Evolutionary conservation across 2,113 vertebrate species (phyloP).

Genomic region (Xiphophorus maculatus): DNA sequence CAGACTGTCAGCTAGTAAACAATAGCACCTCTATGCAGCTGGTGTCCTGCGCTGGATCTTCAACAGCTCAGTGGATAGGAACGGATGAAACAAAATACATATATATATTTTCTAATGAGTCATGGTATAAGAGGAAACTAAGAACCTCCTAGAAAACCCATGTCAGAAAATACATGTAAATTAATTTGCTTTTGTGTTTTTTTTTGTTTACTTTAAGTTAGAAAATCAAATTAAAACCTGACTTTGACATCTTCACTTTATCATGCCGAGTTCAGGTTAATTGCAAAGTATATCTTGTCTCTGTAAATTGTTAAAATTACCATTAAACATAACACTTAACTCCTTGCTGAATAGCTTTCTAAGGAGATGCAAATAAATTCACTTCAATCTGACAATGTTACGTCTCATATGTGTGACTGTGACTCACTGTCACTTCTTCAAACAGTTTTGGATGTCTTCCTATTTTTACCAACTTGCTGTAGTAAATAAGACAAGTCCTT

Average conservation of each 20-base stretch:
- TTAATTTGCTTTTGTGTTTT: too few species aligned
- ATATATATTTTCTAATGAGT: background rate
- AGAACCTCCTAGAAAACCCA: background rate
- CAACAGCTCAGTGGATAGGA: constrained; percentile 22
- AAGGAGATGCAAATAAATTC: background rate
- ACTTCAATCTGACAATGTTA: too few species aligned
- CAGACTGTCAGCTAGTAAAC: constrained; percentile 55
- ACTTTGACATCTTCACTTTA: background rate
- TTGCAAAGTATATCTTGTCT: background rate
- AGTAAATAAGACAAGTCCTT: too few species aligned
- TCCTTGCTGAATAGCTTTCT: background rate
- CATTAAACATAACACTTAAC: background rate
- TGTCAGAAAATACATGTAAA: background rate
- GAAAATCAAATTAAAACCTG: background rate
- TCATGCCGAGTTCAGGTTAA: background rate
- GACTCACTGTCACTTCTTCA: too few species aligned
- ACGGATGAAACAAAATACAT: constrained; percentile 5
- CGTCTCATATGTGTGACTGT: too few species aligned
- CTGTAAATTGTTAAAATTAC: background rate
- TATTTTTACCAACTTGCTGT: too few species aligned
- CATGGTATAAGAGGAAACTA: background rate
- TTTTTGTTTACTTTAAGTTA: background rate
- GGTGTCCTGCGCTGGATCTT: constrained; percentile 29
- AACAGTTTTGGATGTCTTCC: too few species aligned
- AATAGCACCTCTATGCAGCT: constrained; percentile 57